Conservation (phyloP, 2,888 invertebrate species). For the Beris morrisii region DNA sequence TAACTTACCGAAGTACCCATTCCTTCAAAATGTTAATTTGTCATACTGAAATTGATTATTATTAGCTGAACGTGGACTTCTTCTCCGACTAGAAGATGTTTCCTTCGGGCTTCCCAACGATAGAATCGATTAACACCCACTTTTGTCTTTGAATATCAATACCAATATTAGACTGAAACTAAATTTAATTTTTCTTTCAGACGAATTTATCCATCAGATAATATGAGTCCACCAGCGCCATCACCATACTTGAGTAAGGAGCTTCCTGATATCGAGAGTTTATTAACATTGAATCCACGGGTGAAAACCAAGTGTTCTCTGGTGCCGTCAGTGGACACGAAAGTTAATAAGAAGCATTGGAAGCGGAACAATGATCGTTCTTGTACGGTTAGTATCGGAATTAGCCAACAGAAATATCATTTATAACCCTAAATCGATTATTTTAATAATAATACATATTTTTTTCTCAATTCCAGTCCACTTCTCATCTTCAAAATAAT, state of each 20-base stretch:
- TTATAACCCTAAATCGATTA: neutral
- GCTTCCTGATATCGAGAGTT: slow-evolving; percentile 81
- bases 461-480: slow-evolving; percentile 58
- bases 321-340: slow-evolving; percentile 83
- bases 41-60: no score
- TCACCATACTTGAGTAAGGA: slow-evolving; percentile 64
- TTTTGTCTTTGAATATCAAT: no score
- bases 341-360: slow-evolving; percentile 89
- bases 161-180: no score
- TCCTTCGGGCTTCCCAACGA: no score
- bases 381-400: slow-evolving; percentile 69
- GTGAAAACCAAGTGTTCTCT: slow-evolving; percentile 74
- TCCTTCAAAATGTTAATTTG: no score
- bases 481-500: slow-evolving; percentile 75
- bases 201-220: neutral
- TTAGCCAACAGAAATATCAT: neutral
- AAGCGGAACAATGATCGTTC: slow-evolving; percentile 87
- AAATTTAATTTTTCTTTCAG: no score
- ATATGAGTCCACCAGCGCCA: slow-evolving; percentile 55
- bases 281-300: slow-evolving; percentile 83
- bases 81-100: no score
- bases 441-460: neutral
- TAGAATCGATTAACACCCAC: no score
- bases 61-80: no score
- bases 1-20: no score